Evolutionary conservation across 2,113 vertebrate genomes (phyloP), one percentile per base, ranked within the genome.

Genomic region (Leucosticte australis): DNA sequence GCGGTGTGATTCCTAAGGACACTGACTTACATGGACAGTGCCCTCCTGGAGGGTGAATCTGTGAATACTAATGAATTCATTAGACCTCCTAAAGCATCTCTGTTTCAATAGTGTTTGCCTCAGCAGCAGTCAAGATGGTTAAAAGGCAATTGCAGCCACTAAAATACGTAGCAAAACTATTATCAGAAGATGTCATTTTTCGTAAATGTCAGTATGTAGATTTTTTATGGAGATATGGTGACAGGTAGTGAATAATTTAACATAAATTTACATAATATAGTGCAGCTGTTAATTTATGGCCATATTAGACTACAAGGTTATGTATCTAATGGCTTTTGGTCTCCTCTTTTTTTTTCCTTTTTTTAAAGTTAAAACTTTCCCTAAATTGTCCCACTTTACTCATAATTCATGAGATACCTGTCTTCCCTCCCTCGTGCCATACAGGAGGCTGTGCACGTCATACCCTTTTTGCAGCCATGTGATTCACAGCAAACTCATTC

Each of bases 191-290:
- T 97, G 97, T 94, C 97, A 90, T 97, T 97, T 96, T 97, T 96
- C 7, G 92, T 95, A 97, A 98, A 97, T 98, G 98, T 97, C 97
- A 97, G 89, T 94, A 94, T 93, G 93, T 97, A 97, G 96, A 97
- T 94, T 97, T 98, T 98, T 98, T 97, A 97, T 96, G 96, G 93
- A 96, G 95, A 95, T 75, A 19, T 94, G 97, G 96, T 98, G 98
- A 97, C 97, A 98, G 96, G 93, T 89, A 97, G 96, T 94, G 98
- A 97, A 98, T 98, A 98, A 97, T 91, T 98, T 98, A 97, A 97
- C 97, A 98, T 98, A 98, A 97, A 98, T 98, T 98, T 98, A 97
- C 98, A 98, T 98, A 98, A 97, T 97, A 94, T 90, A 96, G 96
- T 97, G 95, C 95, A 98, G 97, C 92, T 98, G 97, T 95, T 98